phyloP scores from a whole-genome alignment of 2,888 invertebrate genomes.

The Eristalinus sepulchralis region DNA sequence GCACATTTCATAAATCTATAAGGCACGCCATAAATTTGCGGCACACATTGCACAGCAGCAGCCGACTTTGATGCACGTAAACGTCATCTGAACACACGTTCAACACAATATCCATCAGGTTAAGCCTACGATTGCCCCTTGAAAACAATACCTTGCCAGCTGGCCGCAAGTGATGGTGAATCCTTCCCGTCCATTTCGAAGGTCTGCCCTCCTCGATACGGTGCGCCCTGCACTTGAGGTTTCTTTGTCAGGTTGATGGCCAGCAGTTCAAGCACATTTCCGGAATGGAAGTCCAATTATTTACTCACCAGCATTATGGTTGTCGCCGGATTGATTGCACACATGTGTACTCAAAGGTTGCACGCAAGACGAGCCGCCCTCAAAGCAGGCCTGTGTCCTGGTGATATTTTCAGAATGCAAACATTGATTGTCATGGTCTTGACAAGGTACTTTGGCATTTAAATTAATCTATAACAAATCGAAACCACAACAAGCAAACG shows the following conservation, averaged over 20 bases:
- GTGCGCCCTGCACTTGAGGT: background rate
- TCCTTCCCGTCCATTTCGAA: background rate
- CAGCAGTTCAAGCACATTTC: background rate
- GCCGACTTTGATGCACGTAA: background rate
- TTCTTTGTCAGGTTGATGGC: background rate
- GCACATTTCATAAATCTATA: background rate
- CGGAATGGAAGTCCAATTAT: slow-evolving; percentile 5
- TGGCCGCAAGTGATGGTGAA: background rate
- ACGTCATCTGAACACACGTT: background rate
- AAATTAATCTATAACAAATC: background rate
- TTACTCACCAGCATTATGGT: background rate
- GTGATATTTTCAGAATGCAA: background rate
- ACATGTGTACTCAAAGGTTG: background rate
- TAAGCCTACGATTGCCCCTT: background rate
- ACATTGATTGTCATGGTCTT: background rate
- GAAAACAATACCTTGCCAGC: background rate
- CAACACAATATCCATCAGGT: background rate
- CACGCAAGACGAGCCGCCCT: background rate
- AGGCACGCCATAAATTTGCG: background rate
- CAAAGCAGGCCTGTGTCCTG: background rate
- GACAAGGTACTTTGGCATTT: background rate
- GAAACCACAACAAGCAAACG: background rate
- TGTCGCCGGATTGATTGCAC: background rate
- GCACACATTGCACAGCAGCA: background rate
- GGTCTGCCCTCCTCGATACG: no score